Conservation (phyloP, 2,113 vertebrate genomes). For the Pituophis catenifer region DNA sequence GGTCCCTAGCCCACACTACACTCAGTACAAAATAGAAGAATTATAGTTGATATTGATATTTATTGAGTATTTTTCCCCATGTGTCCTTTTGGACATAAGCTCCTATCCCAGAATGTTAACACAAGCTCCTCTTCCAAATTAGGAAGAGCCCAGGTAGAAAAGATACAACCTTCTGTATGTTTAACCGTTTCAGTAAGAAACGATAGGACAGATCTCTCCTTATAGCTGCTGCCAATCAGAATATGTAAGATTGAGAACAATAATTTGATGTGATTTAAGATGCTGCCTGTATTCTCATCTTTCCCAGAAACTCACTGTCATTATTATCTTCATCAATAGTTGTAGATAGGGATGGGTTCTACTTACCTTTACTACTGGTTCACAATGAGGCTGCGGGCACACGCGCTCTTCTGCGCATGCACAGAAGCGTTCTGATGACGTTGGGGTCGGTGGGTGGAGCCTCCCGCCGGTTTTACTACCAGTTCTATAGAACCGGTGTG, state of each 20-base stretch:
- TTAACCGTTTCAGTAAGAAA: background rate
- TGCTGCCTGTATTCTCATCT: background rate
- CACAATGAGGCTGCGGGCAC: too few relatives aligned
- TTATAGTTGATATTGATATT: background rate
- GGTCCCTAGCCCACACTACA: background rate
- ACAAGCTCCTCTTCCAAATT: background rate
- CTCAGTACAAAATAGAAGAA: background rate
- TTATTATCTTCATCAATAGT: background rate
- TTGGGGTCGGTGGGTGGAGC: too few relatives aligned
- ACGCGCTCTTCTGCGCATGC: too few relatives aligned
- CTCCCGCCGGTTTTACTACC: too few relatives aligned
- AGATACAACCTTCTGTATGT: background rate
- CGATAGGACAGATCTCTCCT: background rate
- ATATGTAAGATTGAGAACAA: background rate
- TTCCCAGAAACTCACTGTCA: background rate
- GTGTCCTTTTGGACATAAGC: background rate
- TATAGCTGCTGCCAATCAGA: background rate
- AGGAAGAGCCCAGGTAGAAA: background rate
- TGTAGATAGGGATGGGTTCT: background rate
- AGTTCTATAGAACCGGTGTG: too few relatives aligned
- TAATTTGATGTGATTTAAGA: background rate
- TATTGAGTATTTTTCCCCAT: background rate
- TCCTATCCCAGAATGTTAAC: background rate
- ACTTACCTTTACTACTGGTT: too few relatives aligned
- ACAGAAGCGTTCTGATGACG: too few relatives aligned